Percentiles rank a stretch among this genome's conserved stretches.
phyloP scores from a whole-genome alignment of 37 sponge, comb jelly and placozoan species.

The Spongilla lacustris region DNA sequence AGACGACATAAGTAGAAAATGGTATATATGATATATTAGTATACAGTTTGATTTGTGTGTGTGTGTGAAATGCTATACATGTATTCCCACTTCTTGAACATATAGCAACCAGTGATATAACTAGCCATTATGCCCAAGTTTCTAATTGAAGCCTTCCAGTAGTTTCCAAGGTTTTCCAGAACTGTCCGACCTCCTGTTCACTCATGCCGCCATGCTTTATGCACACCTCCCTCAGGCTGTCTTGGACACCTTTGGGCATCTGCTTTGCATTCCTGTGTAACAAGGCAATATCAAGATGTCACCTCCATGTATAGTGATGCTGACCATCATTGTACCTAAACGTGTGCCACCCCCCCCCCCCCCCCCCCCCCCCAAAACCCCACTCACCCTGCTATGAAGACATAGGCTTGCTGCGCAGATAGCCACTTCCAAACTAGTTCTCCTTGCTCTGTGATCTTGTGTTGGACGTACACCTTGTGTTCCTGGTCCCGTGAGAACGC shows the following conservation, averaged over 20 bases:
- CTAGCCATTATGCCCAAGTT: slow-evolving; percentile 79
- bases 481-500: slow-evolving; percentile 97
- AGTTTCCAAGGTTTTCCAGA: slow-evolving; percentile 53
- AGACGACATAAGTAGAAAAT: not conserved
- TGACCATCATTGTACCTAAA: not conserved
- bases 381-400: slow-evolving; percentile 92
- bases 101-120: not conserved
- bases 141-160: slow-evolving; percentile 82
- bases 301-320: not conserved
- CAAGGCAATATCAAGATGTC: slow-evolving; percentile 8
- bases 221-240: slow-evolving; percentile 59
- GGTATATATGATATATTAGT: not conserved
- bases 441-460: slow-evolving; percentile 75
- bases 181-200: slow-evolving; percentile 48
- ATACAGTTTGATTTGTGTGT: not conserved
- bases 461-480: slow-evolving; percentile 93
- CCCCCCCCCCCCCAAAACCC: not conserved
- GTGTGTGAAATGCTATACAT: not conserved
- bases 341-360: not conserved
- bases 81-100: not conserved
- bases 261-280: slow-evolving; percentile 81
- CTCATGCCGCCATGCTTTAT: slow-evolving; percentile 38
- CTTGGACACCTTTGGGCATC: slow-evolving; percentile 89
- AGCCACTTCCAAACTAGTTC: slow-evolving; percentile 78
- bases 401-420: slow-evolving; percentile 45